Conservation (phyloP, 2,797 vertebrate species). For the Nannoperca australis region DNA sequence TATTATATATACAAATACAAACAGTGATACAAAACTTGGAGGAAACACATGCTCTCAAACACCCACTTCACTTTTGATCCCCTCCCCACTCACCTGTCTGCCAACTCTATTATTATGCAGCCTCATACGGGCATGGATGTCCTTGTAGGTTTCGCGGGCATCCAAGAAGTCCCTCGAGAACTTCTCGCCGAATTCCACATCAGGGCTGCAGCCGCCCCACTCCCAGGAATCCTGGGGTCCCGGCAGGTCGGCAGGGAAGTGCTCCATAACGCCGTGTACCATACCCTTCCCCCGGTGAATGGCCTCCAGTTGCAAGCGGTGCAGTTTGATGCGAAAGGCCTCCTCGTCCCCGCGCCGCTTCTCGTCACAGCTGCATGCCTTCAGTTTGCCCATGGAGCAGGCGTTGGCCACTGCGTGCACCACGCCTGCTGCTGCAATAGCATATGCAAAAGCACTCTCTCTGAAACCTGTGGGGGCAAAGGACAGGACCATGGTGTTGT, state of each 20-base stretch:
- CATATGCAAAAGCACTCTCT: constrained; percentile 97
- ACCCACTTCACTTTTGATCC: neutral
- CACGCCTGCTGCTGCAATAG: constrained; percentile 95
- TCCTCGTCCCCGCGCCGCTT: constrained; percentile 95
- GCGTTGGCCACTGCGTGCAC: constrained; percentile 97
- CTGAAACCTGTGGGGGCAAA: constrained; percentile 90
- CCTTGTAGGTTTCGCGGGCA: constrained; percentile 95
- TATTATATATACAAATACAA: too few relatives aligned
- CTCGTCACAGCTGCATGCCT: constrained; percentile 94
- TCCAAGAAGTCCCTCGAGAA: constrained; percentile 99
- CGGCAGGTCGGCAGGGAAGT: constrained; percentile 89
- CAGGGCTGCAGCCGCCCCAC: constrained; percentile 98
- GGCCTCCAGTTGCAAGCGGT: constrained; percentile 95
- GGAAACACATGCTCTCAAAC: neutral
- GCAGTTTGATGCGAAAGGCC: constrained; percentile 94
- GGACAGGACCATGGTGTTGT: neutral
- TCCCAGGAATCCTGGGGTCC: constrained; percentile 98
- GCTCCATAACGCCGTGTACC: constrained; percentile 96
- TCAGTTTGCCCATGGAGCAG: constrained; percentile 96
- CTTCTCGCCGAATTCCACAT: constrained; percentile 97
- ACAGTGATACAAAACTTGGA: neutral
- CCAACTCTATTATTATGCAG: constrained; percentile 99
- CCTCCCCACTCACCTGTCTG: constrained; percentile 91
- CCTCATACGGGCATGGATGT: constrained; percentile 98
- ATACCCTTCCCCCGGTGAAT: constrained; percentile 96